Percentiles rank a stretch among this genome's conserved stretches.
phyloP scores from a whole-genome alignment of 2,113 vertebrate genomes.

The Macquaria australasica region DNA sequence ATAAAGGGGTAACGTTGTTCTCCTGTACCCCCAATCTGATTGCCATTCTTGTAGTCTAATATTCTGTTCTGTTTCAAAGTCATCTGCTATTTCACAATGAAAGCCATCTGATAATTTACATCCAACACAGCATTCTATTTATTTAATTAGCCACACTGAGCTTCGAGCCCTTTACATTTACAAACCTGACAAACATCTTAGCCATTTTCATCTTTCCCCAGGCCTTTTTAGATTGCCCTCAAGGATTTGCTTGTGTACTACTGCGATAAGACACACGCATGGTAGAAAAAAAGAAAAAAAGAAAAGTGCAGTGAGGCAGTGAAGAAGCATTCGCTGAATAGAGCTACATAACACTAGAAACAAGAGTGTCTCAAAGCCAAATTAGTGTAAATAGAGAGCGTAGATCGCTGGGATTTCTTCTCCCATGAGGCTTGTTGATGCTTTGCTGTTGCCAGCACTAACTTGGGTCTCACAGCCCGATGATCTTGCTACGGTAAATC shows the following conservation, averaged over 20 bases:
- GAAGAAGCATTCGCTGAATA: conserved; percentile 18
- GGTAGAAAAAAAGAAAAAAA: background rate
- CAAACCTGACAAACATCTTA: conserved; percentile 53
- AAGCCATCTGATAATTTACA: conserved; percentile 51
- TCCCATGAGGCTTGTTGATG: conserved; percentile 50
- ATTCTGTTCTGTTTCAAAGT: conserved; percentile 21
- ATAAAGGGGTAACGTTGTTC: background rate
- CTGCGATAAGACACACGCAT: conserved; percentile 38
- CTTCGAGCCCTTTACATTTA: conserved; percentile 52
- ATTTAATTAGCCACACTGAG: conserved; percentile 39
- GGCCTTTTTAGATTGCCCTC: conserved; percentile 45
- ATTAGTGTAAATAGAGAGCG: conserved; percentile 54
- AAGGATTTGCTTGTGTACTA: conserved; percentile 50
- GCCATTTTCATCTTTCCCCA: conserved; percentile 40
- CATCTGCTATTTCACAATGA: conserved; percentile 37
- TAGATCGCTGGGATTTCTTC: conserved; percentile 53
- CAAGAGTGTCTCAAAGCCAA: conserved; percentile 36
- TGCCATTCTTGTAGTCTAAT: background rate
- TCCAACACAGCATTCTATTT: conserved; percentile 32
- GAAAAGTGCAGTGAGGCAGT: conserved; percentile 22
- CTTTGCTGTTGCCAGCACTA: conserved; percentile 41
- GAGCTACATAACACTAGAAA: conserved; percentile 34
- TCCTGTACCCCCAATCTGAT: background rate
- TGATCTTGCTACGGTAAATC: conserved; percentile 10
- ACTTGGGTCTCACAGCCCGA: conserved; percentile 34